phyloP scores from a whole-genome alignment of 2,113 vertebrate species.

The Maylandia zebra region DNA sequence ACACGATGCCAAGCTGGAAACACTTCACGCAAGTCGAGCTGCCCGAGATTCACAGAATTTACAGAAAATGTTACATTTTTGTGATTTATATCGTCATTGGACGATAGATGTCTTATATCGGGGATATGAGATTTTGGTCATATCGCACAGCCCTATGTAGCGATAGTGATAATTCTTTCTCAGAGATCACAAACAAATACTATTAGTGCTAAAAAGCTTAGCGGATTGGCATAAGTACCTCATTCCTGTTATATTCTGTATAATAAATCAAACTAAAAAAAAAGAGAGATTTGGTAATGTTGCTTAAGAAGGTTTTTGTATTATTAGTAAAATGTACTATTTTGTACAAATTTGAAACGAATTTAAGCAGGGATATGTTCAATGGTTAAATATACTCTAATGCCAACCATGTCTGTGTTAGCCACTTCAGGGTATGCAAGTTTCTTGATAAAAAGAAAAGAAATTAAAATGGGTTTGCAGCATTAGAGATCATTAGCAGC shows the following conservation, averaged over 20 bases:
- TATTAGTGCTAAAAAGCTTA: not conserved
- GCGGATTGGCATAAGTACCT: not conserved
- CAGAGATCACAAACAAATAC: not conserved
- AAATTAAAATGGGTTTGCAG: not conserved
- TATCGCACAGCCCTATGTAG: not conserved
- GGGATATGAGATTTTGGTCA: not conserved
- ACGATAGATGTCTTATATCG: not conserved
- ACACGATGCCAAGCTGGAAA: too few species aligned
- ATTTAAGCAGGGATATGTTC: not conserved
- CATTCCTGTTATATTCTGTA: not conserved
- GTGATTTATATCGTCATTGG: not conserved
- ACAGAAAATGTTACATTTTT: too few species aligned
- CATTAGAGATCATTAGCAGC: not conserved
- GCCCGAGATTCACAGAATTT: too few species aligned
- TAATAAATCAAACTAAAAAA: not conserved
- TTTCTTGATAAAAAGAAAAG: not conserved
- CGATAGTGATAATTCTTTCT: not conserved
- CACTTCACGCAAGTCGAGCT: too few species aligned
- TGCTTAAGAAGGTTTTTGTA: not conserved
- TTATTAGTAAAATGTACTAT: not conserved
- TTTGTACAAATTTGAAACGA: rapidly evolving
- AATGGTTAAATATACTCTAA: not conserved
- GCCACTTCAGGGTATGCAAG: not conserved
- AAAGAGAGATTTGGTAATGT: not conserved
- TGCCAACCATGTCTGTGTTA: not conserved